Base-by-base conservation (phyloP, 1,140 invertebrate species). In the Phymorhynchus buccinoides region DNA sequence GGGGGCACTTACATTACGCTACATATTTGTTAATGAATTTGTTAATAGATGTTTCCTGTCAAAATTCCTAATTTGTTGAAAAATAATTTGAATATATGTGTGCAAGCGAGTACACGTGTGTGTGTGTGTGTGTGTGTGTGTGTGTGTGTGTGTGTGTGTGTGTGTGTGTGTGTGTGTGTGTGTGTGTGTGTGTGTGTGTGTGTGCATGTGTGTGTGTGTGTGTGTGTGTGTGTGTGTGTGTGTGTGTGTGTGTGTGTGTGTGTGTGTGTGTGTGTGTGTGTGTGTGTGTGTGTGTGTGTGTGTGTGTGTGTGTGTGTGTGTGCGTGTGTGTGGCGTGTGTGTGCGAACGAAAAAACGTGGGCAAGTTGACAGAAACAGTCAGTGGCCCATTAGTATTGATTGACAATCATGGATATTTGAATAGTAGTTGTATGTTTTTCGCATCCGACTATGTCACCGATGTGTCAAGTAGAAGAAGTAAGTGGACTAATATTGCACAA, bases 211-310 rank as follows among this genome's bases (percentile, higher is more conserved):
- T 71, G 66, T 71, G 66, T 71, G 66, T 71, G 66, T 71, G 66
- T 71, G 9, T 71, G 66, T 71, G 66, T 71, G 66, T 71, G 7
- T 71, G 9, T 71, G 66, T n/a, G 66, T 71, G 66, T 71, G 66
- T 71, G 66, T 71, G 9, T 71, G 66, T 71, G 66, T 71, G 66
- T 71, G n/a, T 71, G 66, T 71, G n/a, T 71, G 66, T 71, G 66
- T 71, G 71, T 75, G 71, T 75, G 71, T 75, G 71, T 75, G 71
- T 75, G 71, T 75, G 71, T 75, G 71, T 75, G 71, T 75, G 71
- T 75, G 71, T 75, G 71, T 75, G 71, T 75, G 30, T 75, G 71
- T 75, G 71, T 75, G 71, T 75, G 71, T 75, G 71, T 75, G 71
- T 75, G 30, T 75, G 71, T 75, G 71, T 75, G 71, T 75, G 30